Base-by-base conservation (phyloP, 2,888 invertebrate genomes). In the Nephrocerus scutellatus region DNA sequence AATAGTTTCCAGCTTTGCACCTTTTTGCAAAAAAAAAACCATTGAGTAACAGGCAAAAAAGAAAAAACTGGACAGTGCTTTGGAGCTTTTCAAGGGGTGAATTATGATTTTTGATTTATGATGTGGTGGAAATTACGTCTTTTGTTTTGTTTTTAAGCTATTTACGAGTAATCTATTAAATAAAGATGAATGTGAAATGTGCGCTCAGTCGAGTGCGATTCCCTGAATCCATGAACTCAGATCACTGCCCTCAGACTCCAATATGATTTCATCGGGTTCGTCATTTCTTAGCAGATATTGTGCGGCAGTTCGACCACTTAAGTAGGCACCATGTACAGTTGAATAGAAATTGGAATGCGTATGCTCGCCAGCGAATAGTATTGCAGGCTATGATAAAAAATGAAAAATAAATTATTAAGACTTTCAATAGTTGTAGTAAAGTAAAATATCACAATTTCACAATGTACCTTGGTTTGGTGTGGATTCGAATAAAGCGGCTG, bases 321-420 rank as follows among this genome's bases (percentile, higher is more conserved):
- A 71, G 60, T 87, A 89, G 23, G 95, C 95, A 31, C 95, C 95
- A 63, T 95, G 93, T 22, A 89, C 91, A 3, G 93, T 95, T 32
- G 92, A 93, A 69, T 93, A 95, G 67, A 90, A 93, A 63, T 79
- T 85, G 60, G 85, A 84, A 72, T 95, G 93, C 28, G 92, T 92
- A 57, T 93, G 93, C 72, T 95, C 95, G 43, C 95, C 95, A 55
- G 92, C 93, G 73, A 95, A 95, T 59, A 87, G 71, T 54, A 91
- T 68, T 23, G 78, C 77, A 52, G 89, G 88, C 89, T 90, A 66
- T n/a, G n/a, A n/a, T n/a, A 48, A 74, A 72, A 51, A 40, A 39
- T 15, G 3, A 15, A 30, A 36, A 16, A 23, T 32, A 8, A 40
- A 6, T 30, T 26, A 19, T 10, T 23, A n/a, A 9, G 6, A 12